Evolutionary conservation across 2,888 invertebrate species (phyloP).

Genomic region (Caenorhabditis imperialis): DNA sequence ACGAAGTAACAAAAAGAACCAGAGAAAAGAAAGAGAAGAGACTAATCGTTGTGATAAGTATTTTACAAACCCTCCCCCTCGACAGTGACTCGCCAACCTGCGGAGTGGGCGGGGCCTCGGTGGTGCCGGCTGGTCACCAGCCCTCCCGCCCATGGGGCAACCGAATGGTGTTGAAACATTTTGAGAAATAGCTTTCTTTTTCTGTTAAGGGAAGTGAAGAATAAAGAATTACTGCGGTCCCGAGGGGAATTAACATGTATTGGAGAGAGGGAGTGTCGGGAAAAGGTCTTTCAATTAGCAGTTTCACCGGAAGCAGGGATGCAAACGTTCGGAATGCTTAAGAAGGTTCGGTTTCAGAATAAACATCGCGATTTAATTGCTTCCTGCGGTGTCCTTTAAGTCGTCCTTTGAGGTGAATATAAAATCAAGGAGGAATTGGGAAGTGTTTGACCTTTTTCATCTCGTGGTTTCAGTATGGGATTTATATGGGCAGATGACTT

Average conservation of each 20-base stretch:
- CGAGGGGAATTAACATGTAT: constrained; percentile 30
- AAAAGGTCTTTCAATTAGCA: constrained; percentile 40
- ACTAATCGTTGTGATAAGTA: constrained; percentile 11
- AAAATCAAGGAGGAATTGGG: too few species aligned
- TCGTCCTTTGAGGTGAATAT: constrained; percentile 10
- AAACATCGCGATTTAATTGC: constrained; percentile 43
- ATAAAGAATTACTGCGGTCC: constrained; percentile 53
- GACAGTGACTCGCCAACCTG: constrained; percentile 52
- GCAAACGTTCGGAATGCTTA: constrained; percentile 1
- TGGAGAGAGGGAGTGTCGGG: constrained; percentile 5
- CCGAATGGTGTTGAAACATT: constrained; percentile 55
- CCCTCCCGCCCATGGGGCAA: constrained; percentile 45
- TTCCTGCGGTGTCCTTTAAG: constrained; percentile 25
- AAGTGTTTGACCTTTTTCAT: too few species aligned
- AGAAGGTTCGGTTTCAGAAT: constrained; percentile 47
- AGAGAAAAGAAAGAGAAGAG: too few species aligned
- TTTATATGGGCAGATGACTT: too few species aligned
- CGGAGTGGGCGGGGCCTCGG: constrained; percentile 33
- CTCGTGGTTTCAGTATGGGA: too few species aligned
- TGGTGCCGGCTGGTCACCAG: constrained; percentile 30
- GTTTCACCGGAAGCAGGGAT: constrained; percentile 31
- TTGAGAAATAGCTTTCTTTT: constrained; percentile 37
- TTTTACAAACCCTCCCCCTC: constrained; percentile 27
- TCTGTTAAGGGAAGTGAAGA: constrained; percentile 31
- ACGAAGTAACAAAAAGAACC: not conserved